phyloP scores from a whole-genome alignment of 1,140 invertebrate genomes.

The Dysdera silvatica region DNA sequence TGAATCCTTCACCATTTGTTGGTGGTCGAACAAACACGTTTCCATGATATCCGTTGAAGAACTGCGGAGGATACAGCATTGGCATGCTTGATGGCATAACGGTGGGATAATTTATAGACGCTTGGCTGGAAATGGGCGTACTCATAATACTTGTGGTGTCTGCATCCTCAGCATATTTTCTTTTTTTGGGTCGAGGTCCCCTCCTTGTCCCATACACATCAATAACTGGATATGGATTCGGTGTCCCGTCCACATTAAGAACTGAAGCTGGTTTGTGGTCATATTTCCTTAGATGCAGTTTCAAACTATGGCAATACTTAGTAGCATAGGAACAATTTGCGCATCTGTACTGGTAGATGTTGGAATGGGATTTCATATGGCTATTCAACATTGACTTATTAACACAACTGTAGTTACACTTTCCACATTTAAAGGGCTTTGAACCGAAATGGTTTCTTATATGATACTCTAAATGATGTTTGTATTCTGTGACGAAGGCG shows the following conservation, averaged over 20 bases:
- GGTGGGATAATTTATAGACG: neutral
- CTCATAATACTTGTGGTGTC: neutral
- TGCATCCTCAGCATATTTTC: neutral
- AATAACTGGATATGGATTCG: constrained; percentile 69
- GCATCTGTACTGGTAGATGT: constrained; percentile 92
- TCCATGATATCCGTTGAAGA: neutral
- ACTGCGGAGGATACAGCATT: neutral
- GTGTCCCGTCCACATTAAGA: constrained; percentile 75
- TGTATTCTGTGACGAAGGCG: constrained; percentile 96
- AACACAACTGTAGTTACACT: constrained; percentile 88
- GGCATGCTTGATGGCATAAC: neutral
- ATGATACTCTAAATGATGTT: constrained; percentile 97
- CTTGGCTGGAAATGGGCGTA: neutral
- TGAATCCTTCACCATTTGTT: neutral
- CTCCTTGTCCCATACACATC: constrained; percentile 81
- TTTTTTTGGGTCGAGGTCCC: constrained; percentile 60
- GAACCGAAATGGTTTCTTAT: constrained; percentile 88
- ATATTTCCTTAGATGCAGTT: constrained; percentile 89
- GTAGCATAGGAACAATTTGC: constrained; percentile 92
- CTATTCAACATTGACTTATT: constrained; percentile 99
- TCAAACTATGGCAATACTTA: constrained; percentile 96
- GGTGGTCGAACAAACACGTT: neutral
- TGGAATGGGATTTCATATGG: constrained; percentile 96
- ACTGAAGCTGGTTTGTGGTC: constrained; percentile 75
- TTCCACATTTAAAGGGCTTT: constrained; percentile 92